Evolutionary conservation across 2,113 vertebrate genomes (phyloP).

Genomic region (Trochalopteron elliotii): DNA sequence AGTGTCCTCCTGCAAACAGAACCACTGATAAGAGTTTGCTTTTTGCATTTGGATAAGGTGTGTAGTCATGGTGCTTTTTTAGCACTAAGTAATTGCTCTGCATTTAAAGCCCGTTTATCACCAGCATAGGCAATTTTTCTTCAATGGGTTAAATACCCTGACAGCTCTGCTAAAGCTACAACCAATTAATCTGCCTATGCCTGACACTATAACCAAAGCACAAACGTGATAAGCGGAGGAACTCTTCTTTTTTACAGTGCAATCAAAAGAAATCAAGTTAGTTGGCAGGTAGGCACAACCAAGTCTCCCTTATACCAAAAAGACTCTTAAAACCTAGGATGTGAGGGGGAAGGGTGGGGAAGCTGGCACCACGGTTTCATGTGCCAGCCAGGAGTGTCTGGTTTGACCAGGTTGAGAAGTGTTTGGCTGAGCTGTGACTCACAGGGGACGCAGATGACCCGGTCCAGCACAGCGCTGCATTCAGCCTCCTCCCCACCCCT

Average conservation of each 20-base stretch:
- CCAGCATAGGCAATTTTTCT: conserved; percentile 51
- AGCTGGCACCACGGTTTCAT: neutral
- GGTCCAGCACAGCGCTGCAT: neutral
- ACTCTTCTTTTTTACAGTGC: conserved; percentile 1
- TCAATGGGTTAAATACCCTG: conserved; percentile 47
- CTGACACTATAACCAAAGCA: conserved; percentile 60
- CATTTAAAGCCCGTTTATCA: conserved; percentile 60
- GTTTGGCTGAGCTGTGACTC: conserved; percentile 17
- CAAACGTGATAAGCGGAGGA: conserved; percentile 46
- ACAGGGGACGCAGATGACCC: neutral
- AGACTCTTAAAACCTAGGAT: neutral
- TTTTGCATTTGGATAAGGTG: conserved; percentile 50
- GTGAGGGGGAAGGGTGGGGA: neutral
- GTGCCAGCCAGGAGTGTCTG: neutral
- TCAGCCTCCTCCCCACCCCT: neutral
- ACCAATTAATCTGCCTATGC: conserved; percentile 49
- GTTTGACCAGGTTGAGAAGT: neutral
- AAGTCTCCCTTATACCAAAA: conserved; percentile 7
- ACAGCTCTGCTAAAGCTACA: conserved; percentile 40
- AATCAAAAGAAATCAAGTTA: conserved; percentile 25
- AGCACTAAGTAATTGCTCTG: conserved; percentile 61
- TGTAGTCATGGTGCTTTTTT: conserved; percentile 64
- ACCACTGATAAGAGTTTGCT: conserved; percentile 34
- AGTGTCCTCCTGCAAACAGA: conserved; percentile 48
- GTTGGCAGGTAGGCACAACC: conserved; percentile 16